Evolutionary conservation across 2,888 invertebrate species (phyloP).

Genomic region (Cistogaster globosa): DNA sequence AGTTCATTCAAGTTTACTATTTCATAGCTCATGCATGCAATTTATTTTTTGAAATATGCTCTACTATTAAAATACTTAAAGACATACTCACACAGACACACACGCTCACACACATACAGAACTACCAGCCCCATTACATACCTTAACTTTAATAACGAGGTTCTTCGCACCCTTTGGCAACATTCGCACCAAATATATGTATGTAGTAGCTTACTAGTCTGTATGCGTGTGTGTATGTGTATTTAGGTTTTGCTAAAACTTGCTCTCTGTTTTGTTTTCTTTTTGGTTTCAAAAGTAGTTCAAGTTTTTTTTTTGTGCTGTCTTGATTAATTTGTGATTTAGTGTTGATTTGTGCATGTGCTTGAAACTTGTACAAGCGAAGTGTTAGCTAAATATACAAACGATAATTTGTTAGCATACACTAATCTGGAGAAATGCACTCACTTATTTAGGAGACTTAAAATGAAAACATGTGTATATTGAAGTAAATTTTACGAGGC

Average conservation of each 20-base stretch:
- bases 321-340: conserved; percentile 64
- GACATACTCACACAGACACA: not conserved
- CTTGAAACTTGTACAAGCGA: conserved; percentile 27
- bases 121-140: not conserved
- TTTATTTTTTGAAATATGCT: conserved; percentile 46
- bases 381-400: not conserved
- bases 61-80: not conserved
- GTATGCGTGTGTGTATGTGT: conserved; percentile 11
- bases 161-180: conserved; percentile 8
- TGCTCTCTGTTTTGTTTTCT: conserved; percentile 46
- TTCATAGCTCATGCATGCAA: conserved; percentile 57
- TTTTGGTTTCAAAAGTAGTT: conserved; percentile 68
- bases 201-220: not conserved
- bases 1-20: conserved; percentile 66
- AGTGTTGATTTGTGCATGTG: conserved; percentile 57
- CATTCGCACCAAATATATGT: not conserved
- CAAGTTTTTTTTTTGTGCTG: conserved; percentile 70
- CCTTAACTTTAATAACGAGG: not conserved
- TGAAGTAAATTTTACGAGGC: not conserved
- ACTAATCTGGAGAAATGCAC: conserved; percentile 20
- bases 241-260: not conserved
- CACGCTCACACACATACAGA: conserved; percentile 6
- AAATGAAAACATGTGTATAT: not conserved
- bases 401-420: not conserved
- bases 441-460: not conserved